phyloP scores from a whole-genome alignment of 1,140 invertebrate genomes.

The Meloidogyne floridensis region DNA sequence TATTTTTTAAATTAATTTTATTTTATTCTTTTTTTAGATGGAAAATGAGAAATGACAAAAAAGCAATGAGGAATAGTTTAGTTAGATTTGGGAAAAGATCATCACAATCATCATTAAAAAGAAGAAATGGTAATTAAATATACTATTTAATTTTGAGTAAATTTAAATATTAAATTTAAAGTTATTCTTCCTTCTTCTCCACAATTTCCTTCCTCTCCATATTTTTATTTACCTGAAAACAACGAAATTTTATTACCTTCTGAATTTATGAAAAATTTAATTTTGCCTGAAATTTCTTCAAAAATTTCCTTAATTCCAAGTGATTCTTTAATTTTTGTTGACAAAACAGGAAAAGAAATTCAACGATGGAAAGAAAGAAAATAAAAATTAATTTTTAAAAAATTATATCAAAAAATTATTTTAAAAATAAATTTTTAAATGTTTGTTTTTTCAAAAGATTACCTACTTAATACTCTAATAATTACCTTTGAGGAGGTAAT shows the following conservation, averaged over 20 bases:
- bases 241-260: background rate
- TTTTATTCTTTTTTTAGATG: slow-evolving; percentile 16
- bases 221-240: background rate
- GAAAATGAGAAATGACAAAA: slow-evolving; percentile 43
- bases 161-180: background rate
- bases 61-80: slow-evolving; percentile 45
- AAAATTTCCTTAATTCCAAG: background rate
- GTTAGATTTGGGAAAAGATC: slow-evolving; percentile 44
- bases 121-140: background rate
- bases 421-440: too few relatives aligned
- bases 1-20: too few relatives aligned
- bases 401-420: too few relatives aligned
- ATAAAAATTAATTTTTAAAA: background rate
- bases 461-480: too few relatives aligned
- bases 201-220: background rate
- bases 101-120: background rate
- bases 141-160: too few relatives aligned
- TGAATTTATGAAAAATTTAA: background rate
- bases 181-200: background rate
- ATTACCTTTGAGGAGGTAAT: too few relatives aligned
- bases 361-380: background rate
- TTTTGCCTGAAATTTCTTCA: background rate
- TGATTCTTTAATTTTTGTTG: background rate
- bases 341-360: background rate
- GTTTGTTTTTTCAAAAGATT: too few relatives aligned